phyloP scores from a whole-genome alignment of 2,888 invertebrate genomes.

The Athalia cordata region DNA sequence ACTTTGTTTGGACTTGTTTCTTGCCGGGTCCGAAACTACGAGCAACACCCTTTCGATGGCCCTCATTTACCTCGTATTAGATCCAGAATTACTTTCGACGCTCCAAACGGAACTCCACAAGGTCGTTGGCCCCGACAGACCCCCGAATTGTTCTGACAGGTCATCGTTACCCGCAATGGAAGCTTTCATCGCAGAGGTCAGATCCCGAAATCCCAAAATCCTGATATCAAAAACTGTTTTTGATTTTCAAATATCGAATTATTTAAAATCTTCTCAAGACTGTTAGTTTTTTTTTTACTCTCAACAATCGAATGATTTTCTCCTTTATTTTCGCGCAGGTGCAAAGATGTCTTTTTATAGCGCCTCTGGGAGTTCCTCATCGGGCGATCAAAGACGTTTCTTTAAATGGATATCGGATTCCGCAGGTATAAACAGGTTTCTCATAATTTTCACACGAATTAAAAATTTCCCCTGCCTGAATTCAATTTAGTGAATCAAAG shows the following conservation, averaged over 20 bases:
- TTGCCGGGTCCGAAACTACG: slow-evolving; percentile 84
- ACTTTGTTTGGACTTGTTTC: slow-evolving; percentile 80
- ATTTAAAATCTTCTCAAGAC: not conserved
- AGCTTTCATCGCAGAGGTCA: slow-evolving; percentile 68
- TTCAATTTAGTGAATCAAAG: too few relatives aligned
- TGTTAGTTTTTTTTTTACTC: not conserved
- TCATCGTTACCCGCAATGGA: slow-evolving; percentile 64
- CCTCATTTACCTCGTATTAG: slow-evolving; percentile 77
- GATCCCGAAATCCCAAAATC: not conserved
- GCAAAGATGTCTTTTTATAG: slow-evolving; percentile 74
- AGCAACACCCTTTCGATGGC: slow-evolving; percentile 79
- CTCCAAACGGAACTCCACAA: slow-evolving; percentile 79
- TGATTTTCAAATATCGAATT: not conserved
- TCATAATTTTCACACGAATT: not conserved
- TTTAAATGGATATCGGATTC: slow-evolving; percentile 74
- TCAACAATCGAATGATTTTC: not conserved
- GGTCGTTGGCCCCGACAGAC: slow-evolving; percentile 76
- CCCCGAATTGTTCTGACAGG: slow-evolving; percentile 77
- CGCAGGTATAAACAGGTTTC: slow-evolving; percentile 69
- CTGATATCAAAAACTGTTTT: not conserved
- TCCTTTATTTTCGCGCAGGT: slow-evolving; percentile 67
- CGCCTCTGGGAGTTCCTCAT: slow-evolving; percentile 77
- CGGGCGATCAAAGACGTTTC: slow-evolving; percentile 71
- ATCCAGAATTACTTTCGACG: slow-evolving; percentile 77
- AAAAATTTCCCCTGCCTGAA: too few relatives aligned